A percentile compares a stretch with the other conserved stretches of the same genome.
phyloP scores from a whole-genome alignment of 2,797 vertebrate species.

The Babyrousa celebensis region DNA sequence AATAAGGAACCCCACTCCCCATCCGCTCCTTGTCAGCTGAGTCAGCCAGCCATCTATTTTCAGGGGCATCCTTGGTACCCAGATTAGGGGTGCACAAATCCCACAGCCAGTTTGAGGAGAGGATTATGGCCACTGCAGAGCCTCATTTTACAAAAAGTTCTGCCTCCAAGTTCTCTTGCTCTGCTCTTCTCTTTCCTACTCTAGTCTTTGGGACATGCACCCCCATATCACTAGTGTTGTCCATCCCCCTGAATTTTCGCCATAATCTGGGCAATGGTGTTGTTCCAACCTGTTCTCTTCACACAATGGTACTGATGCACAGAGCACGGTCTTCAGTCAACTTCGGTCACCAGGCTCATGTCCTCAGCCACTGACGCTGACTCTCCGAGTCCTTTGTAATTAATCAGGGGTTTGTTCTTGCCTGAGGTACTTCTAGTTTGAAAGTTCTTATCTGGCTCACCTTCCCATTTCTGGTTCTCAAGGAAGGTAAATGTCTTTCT shows the following conservation, averaged over 20 bases:
- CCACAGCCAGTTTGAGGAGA: neutral
- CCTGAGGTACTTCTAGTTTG: neutral
- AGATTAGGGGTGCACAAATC: neutral
- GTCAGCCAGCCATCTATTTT: neutral
- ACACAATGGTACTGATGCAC: neutral
- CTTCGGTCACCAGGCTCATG: neutral
- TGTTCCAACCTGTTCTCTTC: neutral
- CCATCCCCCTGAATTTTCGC: neutral
- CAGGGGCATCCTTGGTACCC: no score
- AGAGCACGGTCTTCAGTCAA: neutral
- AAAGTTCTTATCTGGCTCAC: neutral
- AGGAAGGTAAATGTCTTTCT: no score
- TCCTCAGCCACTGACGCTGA: no score
- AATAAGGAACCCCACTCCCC: no score
- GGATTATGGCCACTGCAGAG: neutral
- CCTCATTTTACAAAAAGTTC: neutral
- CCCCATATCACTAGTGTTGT: fast-evolving
- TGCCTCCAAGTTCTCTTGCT: neutral
- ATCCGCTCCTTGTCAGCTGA: neutral
- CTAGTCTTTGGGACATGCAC: neutral
- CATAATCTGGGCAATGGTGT: neutral
- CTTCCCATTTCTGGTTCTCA: neutral
- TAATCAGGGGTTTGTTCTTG: neutral
- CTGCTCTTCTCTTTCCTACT: neutral
- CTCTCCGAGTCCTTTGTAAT: neutral